These are phyloP conservation scores for Turdus rufiventris DNA, from an alignment of 2,113 vertebrate species.

Conservation along the genomic window DNA sequence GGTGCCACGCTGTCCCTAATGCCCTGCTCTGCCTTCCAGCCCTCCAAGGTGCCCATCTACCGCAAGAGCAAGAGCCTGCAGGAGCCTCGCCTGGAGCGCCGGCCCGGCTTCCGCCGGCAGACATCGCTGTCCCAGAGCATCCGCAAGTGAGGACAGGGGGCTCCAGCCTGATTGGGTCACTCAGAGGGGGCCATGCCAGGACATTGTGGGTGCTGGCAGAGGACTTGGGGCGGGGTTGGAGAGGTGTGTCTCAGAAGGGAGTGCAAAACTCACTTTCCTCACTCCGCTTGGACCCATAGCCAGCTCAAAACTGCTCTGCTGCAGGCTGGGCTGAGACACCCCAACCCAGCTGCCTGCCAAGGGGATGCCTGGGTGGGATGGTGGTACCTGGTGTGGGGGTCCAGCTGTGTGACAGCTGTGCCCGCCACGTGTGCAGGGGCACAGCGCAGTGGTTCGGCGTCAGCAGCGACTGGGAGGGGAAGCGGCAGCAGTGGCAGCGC, in stretches of 20 bases:
- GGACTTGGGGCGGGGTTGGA: background rate
- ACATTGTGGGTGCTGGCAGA: background rate
- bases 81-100: constrained; percentile 69
- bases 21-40: constrained; percentile 55
- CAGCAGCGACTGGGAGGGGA: constrained; percentile 84
- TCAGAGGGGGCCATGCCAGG: fast-evolving
- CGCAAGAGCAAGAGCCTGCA: constrained; percentile 80
- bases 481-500: constrained; percentile 90
- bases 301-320: background rate
- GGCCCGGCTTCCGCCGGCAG: constrained; percentile 76
- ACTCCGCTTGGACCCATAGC: fast-evolving
- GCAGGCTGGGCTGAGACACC: background rate
- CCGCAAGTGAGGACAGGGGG: constrained; percentile 76
- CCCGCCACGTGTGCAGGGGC: constrained; percentile 47
- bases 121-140: constrained; percentile 92
- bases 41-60: constrained; percentile 71
- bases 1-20: background rate
- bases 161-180: background rate
- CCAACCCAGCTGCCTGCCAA: fast-evolving
- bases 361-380: background rate
- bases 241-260: fast-evolving
- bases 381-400: background rate
- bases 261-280: background rate
- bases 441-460: constrained; percentile 94
- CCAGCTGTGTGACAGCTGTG: background rate